Evolutionary conservation across 2,113 vertebrate genomes (phyloP), one percentile per base, ranked within the genome.

Genomic region (Pavo muticus): DNA sequence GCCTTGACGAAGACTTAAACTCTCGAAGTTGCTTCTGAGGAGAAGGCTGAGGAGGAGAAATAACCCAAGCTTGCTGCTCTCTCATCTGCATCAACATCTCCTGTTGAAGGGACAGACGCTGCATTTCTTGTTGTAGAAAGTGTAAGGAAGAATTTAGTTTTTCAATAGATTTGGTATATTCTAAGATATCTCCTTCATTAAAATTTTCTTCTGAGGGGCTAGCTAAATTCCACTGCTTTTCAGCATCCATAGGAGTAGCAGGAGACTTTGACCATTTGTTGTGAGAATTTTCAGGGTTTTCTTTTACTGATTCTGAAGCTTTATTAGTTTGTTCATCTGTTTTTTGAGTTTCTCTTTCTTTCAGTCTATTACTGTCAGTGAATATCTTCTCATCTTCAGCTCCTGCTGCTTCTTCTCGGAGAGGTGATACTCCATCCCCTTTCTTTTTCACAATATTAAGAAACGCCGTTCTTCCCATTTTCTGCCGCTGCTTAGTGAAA

Each of bases 31-130:
- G 98, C 87, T 99, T 99, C 90, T 99, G 99, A n/a, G 99, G 98
- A 21, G 98, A 99, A 54, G 99, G 98, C 42, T 98, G 98, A 20
- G 98, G 97, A 39, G 98, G 98, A 71, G 98, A 98, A 79, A 99
- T 98, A 68, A 99, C 98, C 99, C 99, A 99, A 4, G 99, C 96
- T 94, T 99, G 99, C 37, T 99, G 98, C 94, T 99, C 99, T 71
- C 99, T 98, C 99, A 99, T 99, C 93, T 99, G 98, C 99, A 99
- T 99, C 90, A 99, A 98, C 94, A 99, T 98, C 78, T 99, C 99
- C 96, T 99, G 99, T 95, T 99, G 99, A 93, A 99, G 98, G 56
- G 99, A 98, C 1, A 99, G 90, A 45, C 99, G 98, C 63, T 99
- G 99, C 99, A 99, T 99, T 97, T 99, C 99, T 37, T 98, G 98